Conservation (phyloP, 2,113 vertebrate genomes). For the Zosterops lateralis region DNA sequence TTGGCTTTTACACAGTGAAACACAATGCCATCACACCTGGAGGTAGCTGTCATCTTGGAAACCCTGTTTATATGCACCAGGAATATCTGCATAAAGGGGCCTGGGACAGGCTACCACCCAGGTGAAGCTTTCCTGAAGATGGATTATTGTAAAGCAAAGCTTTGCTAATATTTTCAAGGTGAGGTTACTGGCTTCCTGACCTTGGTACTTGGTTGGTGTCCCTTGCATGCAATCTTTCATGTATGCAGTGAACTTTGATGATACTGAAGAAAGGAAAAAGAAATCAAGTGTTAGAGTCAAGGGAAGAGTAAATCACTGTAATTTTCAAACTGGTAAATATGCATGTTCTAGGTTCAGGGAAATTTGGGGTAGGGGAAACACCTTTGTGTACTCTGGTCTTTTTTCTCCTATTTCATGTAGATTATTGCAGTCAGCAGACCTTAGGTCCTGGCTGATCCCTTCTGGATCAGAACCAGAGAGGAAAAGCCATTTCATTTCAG, state of each 20-base stretch:
- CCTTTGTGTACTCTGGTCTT: neutral
- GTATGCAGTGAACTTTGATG: neutral
- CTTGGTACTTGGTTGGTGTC: neutral
- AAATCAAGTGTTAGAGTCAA: neutral
- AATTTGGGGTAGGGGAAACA: neutral
- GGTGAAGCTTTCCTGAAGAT: neutral
- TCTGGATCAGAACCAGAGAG: neutral
- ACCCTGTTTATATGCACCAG: neutral
- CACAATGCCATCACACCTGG: neutral
- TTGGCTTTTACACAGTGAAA: neutral
- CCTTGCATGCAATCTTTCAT: accelerated
- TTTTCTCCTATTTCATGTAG: neutral
- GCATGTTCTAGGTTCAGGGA: neutral
- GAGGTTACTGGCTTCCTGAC: neutral
- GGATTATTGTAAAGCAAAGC: neutral
- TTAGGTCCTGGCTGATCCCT: neutral
- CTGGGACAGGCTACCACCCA: neutral
- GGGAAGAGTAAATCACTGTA: neutral
- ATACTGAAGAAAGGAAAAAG: neutral
- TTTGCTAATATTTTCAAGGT: neutral
- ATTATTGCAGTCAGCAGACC: neutral
- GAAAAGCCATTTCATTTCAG: neutral
- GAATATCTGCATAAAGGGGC: neutral
- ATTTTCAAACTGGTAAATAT: neutral
- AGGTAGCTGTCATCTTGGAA: neutral